These are phyloP conservation scores for Stenotaenia linearis DNA, from an alignment of 2,888 invertebrate genomes.

Conservation along the genomic window DNA sequence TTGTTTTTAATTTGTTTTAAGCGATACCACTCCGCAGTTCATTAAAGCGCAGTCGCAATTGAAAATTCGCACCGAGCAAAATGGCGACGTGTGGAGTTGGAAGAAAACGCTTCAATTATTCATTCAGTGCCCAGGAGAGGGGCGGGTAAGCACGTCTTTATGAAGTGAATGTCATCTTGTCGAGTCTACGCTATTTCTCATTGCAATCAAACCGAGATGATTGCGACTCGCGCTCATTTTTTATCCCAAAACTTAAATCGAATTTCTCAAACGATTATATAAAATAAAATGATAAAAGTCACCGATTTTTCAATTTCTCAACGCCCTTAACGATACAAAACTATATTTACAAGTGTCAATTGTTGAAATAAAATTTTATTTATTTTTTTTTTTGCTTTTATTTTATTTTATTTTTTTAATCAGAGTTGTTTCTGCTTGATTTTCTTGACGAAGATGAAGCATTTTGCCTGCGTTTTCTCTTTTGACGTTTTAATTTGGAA, in stretches of 20 bases:
- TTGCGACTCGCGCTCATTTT: constrained; percentile 6
- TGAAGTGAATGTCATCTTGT: constrained; percentile 30
- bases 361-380: not conserved
- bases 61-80: constrained; percentile 27
- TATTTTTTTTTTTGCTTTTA: not conserved
- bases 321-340: not conserved
- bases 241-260: constrained; percentile 3
- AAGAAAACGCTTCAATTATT: constrained; percentile 29
- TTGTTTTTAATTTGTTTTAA: constrained; percentile 33
- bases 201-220: constrained; percentile 21
- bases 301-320: not conserved
- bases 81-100: not conserved
- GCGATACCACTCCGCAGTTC: constrained; percentile 33
- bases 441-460: constrained; percentile 29
- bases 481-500: constrained; percentile 61
- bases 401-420: not conserved
- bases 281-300: not conserved
- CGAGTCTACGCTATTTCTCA: constrained; percentile 19
- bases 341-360: not conserved
- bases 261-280: constrained; percentile 17
- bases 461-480: constrained; percentile 13
- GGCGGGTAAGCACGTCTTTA: constrained; percentile 2
- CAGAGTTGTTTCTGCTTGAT: not conserved
- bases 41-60: constrained; percentile 28
- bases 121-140: not conserved